phyloP scores from a whole-genome alignment of 2,797 vertebrate genomes.

The Ciconia nigra region DNA sequence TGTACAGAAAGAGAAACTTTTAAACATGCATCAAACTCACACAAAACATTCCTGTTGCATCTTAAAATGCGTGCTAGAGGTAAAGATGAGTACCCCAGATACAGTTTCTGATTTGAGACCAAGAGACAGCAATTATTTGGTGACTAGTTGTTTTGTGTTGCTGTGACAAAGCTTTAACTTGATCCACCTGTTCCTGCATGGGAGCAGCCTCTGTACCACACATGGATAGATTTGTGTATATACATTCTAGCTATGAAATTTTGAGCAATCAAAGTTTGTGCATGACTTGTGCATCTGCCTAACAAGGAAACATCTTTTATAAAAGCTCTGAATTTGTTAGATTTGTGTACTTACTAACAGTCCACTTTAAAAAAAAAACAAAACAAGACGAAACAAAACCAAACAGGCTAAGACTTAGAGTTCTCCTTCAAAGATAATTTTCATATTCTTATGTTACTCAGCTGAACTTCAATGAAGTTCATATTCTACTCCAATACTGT shows the following conservation, averaged over 20 bases:
- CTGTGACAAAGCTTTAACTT: not conserved
- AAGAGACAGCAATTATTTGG: conserved; percentile 6
- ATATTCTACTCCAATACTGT: too few species aligned
- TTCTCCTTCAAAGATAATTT: not conserved
- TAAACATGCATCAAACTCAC: not conserved
- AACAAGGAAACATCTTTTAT: not conserved
- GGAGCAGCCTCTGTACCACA: not conserved
- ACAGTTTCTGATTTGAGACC: not conserved
- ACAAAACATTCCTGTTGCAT: not conserved
- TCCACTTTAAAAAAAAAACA: not conserved
- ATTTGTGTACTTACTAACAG: not conserved
- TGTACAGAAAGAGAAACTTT: not conserved
- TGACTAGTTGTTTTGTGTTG: not conserved
- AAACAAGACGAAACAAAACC: not conserved
- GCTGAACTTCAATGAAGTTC: not conserved
- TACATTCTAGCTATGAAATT: not conserved
- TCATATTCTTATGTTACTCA: not conserved
- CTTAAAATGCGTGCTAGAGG: not conserved
- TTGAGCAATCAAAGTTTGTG: not conserved
- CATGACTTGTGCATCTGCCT: not conserved
- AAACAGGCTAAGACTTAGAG: not conserved
- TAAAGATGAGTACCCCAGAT: not conserved
- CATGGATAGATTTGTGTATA: not conserved
- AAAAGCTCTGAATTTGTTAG: not conserved
- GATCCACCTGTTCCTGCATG: not conserved